Evolutionary conservation across 2,113 vertebrate species (phyloP).

Genomic region (Embiotoca jacksoni): DNA sequence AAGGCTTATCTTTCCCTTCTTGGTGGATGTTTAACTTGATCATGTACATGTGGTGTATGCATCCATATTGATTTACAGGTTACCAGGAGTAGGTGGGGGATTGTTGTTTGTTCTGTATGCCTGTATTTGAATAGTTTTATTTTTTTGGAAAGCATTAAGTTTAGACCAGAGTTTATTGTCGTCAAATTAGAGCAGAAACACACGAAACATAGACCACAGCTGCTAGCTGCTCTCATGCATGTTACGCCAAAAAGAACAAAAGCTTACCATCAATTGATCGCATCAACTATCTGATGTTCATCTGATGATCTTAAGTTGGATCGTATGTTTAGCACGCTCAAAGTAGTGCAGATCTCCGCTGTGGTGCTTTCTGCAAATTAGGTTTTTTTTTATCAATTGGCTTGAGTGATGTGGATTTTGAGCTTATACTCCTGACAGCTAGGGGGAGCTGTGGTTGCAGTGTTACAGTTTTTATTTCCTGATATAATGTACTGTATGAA

Average conservation of each 20-base stretch:
- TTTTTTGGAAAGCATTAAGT: slow-evolving; percentile 59
- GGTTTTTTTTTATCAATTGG: slow-evolving; percentile 17
- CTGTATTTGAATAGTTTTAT: slow-evolving; percentile 68
- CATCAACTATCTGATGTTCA: slow-evolving; percentile 20
- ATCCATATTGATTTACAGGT: slow-evolving; percentile 56
- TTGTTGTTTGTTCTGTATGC: slow-evolving; percentile 41
- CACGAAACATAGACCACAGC: slow-evolving; percentile 38
- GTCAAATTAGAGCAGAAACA: slow-evolving; percentile 43
- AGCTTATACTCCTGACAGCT: slow-evolving; percentile 56
- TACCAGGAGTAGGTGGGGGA: slow-evolving; percentile 8
- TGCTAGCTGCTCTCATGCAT: slow-evolving; percentile 67
- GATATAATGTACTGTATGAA: slow-evolving; percentile 75
- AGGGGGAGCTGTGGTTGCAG: slow-evolving; percentile 58
- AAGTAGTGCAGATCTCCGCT: slow-evolving; percentile 46
- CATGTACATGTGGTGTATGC: slow-evolving; percentile 40
- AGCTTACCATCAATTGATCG: slow-evolving; percentile 20
- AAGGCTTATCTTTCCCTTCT: slow-evolving; percentile 14
- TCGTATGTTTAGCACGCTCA: slow-evolving; percentile 77
- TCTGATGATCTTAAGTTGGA: slow-evolving; percentile 52
- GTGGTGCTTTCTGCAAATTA: slow-evolving; percentile 24
- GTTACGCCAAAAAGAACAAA: slow-evolving; percentile 65
- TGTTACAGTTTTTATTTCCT: slow-evolving; percentile 70
- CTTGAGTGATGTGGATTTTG: slow-evolving; percentile 58
- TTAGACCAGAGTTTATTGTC: slow-evolving; percentile 39
- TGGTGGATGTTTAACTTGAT: slow-evolving; percentile 49